Evolutionary conservation across 2,888 invertebrate genomes (phyloP), one percentile per base, ranked within the genome.

Genomic region (Chloromyia formosa): DNA sequence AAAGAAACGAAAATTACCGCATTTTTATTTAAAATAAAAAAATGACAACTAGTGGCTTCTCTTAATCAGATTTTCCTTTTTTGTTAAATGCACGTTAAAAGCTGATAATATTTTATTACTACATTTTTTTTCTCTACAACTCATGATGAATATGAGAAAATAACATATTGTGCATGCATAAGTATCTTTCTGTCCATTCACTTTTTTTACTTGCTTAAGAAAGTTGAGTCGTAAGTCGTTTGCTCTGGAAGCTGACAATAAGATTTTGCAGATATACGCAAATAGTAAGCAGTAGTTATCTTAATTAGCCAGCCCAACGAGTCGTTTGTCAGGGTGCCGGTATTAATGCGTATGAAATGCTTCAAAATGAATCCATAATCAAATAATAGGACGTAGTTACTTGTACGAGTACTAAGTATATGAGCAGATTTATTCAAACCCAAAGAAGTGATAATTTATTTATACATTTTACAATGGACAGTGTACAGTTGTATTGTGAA

Each of bases 251-350:
- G 49, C 49, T 12, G 2, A 35, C 2, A 7, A 35, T 35, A 12
- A 49, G 16, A 49, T 49, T 49, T 49, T n/a, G 49, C 49, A 49
- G 49, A 49, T 49, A 49, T n/a, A 49, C 49, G 49, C 49, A n/a
- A n/a, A n/a, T 49, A 2, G 16, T 12, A 3, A 49, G 49, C 49
- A 49, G 49, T 49, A 35, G 27, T 35, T 10, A 12, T n/a, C 14
- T 49, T 49, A 49, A 49, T 49, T 49, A 49, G 49, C 3, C 49
- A 49, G n/a, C n/a, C n/a, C n/a, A n/a, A n/a, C n/a, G n/a, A n/a
- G 12, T 49, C 5, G 16, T 49, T 49, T 49, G 49, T 49, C 12
- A n/a, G 3, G 49, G 27, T 35, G 27, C 7, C 27, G 27, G 27
- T 35, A 35, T 35, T 35, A 35, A 35, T 35, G 27, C 27, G 27